A percentile compares a stretch with the other conserved stretches of the same genome.
phyloP scores from a whole-genome alignment of 2,797 vertebrate genomes.

The Cichlasoma orientale region DNA sequence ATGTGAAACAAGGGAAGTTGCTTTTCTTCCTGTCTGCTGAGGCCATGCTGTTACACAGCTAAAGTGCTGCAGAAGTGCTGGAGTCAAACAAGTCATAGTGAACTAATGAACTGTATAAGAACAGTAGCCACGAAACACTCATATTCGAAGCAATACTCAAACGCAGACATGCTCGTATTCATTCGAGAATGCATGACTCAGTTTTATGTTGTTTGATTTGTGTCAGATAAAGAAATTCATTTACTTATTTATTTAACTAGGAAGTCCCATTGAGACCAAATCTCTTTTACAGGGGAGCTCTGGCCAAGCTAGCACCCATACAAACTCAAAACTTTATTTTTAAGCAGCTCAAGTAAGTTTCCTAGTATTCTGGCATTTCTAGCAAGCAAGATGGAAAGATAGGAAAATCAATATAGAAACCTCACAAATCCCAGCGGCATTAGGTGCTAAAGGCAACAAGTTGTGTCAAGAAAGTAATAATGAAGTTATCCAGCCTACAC shows the following conservation, averaged over 20 bases:
- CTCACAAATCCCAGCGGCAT: not conserved
- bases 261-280: not conserved
- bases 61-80: conserved; percentile 18
- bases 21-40: conserved; percentile 64
- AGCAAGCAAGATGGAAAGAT: not conserved
- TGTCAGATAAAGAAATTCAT: not conserved
- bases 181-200: not conserved
- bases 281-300: not conserved
- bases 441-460: not conserved
- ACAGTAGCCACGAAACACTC: not conserved
- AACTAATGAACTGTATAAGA: not conserved
- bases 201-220: not conserved
- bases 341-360: not conserved
- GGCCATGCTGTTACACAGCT: not conserved
- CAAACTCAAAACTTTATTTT: not conserved
- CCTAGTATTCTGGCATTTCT: not conserved
- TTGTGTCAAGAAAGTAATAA: not conserved
- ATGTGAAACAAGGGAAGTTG: conserved; percentile 67
- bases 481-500: not conserved
- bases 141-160: not conserved
- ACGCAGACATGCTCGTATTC: not conserved
- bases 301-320: not conserved
- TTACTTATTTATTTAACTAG: not conserved
- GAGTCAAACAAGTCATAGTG: not conserved
- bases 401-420: not conserved